Conservation (phyloP, 2,113 vertebrate genomes). For the Cacatua alba region DNA sequence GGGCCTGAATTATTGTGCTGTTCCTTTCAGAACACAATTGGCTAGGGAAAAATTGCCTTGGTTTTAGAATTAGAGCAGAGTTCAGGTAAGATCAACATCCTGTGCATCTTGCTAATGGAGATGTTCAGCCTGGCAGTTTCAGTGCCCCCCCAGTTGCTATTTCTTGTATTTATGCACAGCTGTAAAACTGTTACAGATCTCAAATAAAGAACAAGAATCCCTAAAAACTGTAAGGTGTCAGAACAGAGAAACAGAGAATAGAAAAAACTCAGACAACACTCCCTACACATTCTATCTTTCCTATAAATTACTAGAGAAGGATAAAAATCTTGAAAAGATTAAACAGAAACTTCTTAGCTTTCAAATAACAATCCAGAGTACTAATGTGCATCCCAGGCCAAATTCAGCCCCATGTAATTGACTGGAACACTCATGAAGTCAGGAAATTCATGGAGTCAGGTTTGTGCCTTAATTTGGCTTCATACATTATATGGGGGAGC, state of each 20-base stretch:
- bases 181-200: neutral
- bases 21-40: conserved; percentile 1
- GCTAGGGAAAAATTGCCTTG: neutral
- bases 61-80: neutral
- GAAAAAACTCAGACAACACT: neutral
- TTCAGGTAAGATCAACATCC: neutral
- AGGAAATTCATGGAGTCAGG: neutral
- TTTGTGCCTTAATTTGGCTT: neutral
- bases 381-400: neutral
- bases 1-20: neutral
- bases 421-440: neutral
- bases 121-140: conserved; percentile 15
- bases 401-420: neutral
- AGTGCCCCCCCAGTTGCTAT: neutral
- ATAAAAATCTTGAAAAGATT: neutral
- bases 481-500: neutral
- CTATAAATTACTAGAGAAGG: neutral
- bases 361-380: neutral
- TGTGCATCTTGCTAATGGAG: neutral
- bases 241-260: neutral
- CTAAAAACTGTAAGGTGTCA: neutral
- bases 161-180: conserved; percentile 10
- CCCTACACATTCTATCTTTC: neutral
- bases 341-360: neutral
- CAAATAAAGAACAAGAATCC: neutral